phyloP scores from a whole-genome alignment of 2,113 vertebrate species.

The Notechis scutatus region DNA sequence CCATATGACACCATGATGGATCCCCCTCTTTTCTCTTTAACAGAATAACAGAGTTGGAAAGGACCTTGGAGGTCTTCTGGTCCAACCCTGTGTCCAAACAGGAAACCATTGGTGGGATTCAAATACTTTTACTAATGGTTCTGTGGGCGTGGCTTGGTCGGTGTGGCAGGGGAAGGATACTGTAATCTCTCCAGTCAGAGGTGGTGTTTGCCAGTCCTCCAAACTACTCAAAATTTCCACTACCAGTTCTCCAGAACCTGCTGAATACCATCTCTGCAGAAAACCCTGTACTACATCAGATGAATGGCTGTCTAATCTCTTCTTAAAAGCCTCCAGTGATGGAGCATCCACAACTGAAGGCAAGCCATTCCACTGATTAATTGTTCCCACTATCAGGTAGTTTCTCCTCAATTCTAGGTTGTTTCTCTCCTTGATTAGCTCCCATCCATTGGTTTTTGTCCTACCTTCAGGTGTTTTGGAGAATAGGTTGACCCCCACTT shows the following conservation, averaged over 20 bases:
- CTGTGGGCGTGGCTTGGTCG: no score
- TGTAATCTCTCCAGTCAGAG: no score
- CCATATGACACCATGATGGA: fast-evolving
- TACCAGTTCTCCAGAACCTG: no score
- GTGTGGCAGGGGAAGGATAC: no score
- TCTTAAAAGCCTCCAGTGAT: not conserved
- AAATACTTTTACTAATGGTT: no score
- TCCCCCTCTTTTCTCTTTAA: not conserved
- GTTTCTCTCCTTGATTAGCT: not conserved
- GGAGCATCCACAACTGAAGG: not conserved
- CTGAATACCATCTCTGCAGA: no score
- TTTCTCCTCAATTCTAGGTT: not conserved
- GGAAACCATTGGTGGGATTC: no score
- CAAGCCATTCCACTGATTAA: not conserved
- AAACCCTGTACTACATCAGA: not conserved
- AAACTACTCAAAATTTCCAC: no score
- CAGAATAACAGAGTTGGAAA: not conserved
- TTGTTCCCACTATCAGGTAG: not conserved
- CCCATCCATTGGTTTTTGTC: not conserved
- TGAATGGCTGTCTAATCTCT: not conserved
- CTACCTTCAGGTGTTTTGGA: not conserved
- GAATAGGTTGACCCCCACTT: not conserved
- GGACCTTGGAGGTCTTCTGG: not conserved
- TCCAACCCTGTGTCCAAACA: no score
- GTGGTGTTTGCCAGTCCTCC: no score